These are phyloP conservation scores for Lepisosteus osseus DNA, from an alignment of 2,113 vertebrate species.

Conservation along the genomic window DNA sequence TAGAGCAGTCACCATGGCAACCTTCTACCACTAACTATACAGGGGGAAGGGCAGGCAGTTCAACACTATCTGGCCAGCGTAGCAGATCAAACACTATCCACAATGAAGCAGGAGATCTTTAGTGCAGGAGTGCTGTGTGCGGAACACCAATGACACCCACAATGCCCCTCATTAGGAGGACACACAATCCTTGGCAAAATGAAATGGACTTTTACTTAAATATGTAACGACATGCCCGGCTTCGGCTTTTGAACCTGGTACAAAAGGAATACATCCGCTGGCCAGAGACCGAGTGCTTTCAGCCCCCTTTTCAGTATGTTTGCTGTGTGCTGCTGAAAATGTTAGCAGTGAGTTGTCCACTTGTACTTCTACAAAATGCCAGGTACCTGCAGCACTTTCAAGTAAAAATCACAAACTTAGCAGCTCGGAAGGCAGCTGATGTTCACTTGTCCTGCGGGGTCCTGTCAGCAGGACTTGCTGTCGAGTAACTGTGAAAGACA, in stretches of 20 bases:
- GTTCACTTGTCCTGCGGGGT: no score
- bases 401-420: no score
- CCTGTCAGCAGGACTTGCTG: no score
- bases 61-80: slow-evolving; percentile 63
- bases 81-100: slow-evolving; percentile 35
- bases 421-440: no score
- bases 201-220: slow-evolving; percentile 6
- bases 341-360: background rate
- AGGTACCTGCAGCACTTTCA: no score
- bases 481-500: no score
- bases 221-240: slow-evolving; percentile 36
- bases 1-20: slow-evolving; percentile 77
- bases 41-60: slow-evolving; percentile 58
- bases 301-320: slow-evolving; percentile 2
- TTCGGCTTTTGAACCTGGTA: slow-evolving; percentile 30
- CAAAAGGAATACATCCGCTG: slow-evolving; percentile 58
- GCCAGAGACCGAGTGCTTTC: slow-evolving; percentile 51
- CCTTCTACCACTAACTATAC: slow-evolving; percentile 66
- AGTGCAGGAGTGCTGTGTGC: background rate
- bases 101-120: background rate
- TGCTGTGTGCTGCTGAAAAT: background rate
- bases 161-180: background rate
- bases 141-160: background rate
- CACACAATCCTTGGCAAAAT: slow-evolving; percentile 1
- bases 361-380: no score